These are phyloP conservation scores for Phthorimaea operculella DNA, from an alignment of 1,140 invertebrate species.

Conservation along the genomic window DNA sequence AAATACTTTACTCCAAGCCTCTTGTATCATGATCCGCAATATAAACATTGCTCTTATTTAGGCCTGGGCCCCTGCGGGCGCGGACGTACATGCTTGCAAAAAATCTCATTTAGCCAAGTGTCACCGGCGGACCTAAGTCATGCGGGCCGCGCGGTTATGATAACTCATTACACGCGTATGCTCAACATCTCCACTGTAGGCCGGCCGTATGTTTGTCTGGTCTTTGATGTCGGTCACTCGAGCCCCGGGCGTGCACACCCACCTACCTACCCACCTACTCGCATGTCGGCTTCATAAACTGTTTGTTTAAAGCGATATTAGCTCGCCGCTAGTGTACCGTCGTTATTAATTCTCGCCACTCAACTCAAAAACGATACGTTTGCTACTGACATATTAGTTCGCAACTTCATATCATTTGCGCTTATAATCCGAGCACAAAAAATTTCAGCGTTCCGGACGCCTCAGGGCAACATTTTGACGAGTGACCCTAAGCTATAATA, in stretches of 20 bases:
- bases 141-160: not conserved
- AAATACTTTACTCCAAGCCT: too few relatives aligned
- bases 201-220: slow-evolving; percentile 18
- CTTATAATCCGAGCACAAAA: too few relatives aligned
- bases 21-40: not conserved
- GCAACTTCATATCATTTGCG: too few relatives aligned
- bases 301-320: slow-evolving; percentile 43
- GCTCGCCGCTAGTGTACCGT: slow-evolving; percentile 20
- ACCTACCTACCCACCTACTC: not conserved
- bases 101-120: not conserved
- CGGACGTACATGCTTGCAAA: not conserved
- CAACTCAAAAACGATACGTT: not conserved
- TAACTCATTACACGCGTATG: slow-evolving; percentile 1
- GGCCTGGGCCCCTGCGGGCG: not conserved
- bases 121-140: not conserved
- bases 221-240: slow-evolving; percentile 36
- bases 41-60: not conserved
- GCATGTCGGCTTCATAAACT: slow-evolving; percentile 21
- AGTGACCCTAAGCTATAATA: not conserved
- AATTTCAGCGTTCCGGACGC: not conserved
- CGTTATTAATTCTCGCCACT: slow-evolving; percentile 31
- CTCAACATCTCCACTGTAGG: not conserved
- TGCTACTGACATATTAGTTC: not conserved
- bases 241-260: slow-evolving; percentile 22
- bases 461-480: not conserved